Conservation (phyloP, 2,113 vertebrate species). For the Eulemur rufifrons region DNA sequence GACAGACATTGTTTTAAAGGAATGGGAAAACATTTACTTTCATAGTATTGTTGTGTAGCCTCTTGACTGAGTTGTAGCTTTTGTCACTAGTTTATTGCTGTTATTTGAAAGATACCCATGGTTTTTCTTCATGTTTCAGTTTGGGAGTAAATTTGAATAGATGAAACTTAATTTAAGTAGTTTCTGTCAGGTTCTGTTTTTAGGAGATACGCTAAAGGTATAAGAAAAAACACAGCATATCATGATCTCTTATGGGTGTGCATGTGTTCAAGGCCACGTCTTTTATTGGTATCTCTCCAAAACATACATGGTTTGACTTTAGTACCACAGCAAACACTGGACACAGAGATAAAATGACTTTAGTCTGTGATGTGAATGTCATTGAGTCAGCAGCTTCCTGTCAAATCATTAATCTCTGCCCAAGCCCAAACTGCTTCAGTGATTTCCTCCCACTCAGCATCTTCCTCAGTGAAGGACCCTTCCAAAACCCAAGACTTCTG, state of each 20-base stretch:
- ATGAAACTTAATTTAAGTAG: slow-evolving; percentile 32
- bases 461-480: not conserved
- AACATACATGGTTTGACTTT: not conserved
- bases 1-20: not conserved
- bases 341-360: slow-evolving; percentile 45
- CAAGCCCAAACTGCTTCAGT: slow-evolving; percentile 33
- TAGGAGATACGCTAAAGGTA: not conserved
- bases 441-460: slow-evolving; percentile 49
- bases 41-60: slow-evolving; percentile 6
- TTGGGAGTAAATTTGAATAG: not conserved
- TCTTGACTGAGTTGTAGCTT: slow-evolving; percentile 11
- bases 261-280: not conserved
- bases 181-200: not conserved
- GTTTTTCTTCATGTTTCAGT: slow-evolving; percentile 3
- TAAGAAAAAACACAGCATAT: not conserved
- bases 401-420: slow-evolving; percentile 57
- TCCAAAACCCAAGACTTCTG: not conserved
- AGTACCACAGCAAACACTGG: not conserved
- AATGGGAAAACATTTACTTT: not conserved
- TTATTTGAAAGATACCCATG: not conserved
- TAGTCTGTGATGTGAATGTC: slow-evolving; percentile 30
- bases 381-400: slow-evolving; percentile 56
- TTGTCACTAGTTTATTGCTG: slow-evolving; percentile 27
- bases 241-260: not conserved
- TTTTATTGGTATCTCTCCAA: not conserved